Base-by-base conservation (phyloP, 2,113 vertebrate genomes). In the Rhodinocichla rosea region DNA sequence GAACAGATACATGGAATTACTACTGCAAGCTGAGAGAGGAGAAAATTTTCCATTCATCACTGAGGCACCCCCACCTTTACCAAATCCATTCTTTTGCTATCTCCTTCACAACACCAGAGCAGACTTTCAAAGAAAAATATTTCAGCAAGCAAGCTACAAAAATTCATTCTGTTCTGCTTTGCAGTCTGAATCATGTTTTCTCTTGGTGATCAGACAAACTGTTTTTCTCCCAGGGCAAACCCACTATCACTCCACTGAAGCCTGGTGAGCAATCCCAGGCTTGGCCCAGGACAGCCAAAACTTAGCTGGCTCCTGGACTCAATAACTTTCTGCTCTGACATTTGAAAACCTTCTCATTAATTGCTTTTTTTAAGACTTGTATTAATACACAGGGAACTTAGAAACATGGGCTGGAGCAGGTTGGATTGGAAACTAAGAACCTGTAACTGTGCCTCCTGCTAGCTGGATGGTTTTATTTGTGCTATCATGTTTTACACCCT, bases 401-500 rank as follows among this genome's bases (percentile, higher is more conserved):
- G 32, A 76, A 90, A 49, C 55, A 62, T 18, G 2, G 27, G 4
- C 35, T 59, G 16, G 8, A 33, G 24, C 3, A 4, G 7, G 9
- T 13, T 59, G 27, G 35, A 52, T 84, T 68, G 60, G 40, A 71
- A 84, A 44, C 7, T 8, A 23, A 39, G 30, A 86, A 35, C 37
- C 14, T 92, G 40, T 47, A 60, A 70, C 23, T 40, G 32, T 73
- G 52, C 63, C 65, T 95, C 89, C 77, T 60, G 26, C 57, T 87
- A 49, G 40, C 56, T 83, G 7, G 6, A 30, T 69, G 2, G 2
- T 50, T 94, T 33, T 94, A 62, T 86, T 91, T 89, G 59, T 91
- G 40, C 71, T 62, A 70, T 87, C 39, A 13, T 56, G 79, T 92
- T 97, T 95, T 81, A 86, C 60, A 62, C 10, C 17, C 64, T 80